Evolutionary conservation across 2,113 vertebrate species (phyloP), one percentile per base, ranked within the genome.

Genomic region (Corythoichthys haematopterus): DNA sequence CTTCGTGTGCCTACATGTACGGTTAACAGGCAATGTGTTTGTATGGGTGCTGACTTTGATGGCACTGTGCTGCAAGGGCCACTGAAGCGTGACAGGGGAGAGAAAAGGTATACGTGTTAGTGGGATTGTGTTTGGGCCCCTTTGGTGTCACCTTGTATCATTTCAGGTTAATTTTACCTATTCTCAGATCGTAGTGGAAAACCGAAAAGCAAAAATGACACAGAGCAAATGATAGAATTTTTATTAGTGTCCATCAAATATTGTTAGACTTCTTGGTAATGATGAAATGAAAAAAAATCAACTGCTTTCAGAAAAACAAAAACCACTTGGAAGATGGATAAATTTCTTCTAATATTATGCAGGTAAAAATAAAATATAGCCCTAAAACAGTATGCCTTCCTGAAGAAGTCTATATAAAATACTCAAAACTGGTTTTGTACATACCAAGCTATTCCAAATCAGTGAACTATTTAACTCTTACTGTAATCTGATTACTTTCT

Each of bases 71-170:
- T 84, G 80, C 76, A 37, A 84, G 79, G 77, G 62, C 76, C 80
- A 78, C 85, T 80, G 79, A 84, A 73, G 83, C 86, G 53, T 83
- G 81, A 84, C 76, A 68, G 75, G 60, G 40, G 70, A 47, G 68
- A 20, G 61, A 55, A 4, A 38, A 56, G 53, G 62, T 52, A 51
- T 14, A 48, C 20, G 61, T 60, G 79, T 68, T 76, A 66, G 70
- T 59, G 75, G 70, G 74, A 70, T 79, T 78, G 79, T 71, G 61
- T 66, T 78, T 67, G 28, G 48, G 76, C 64, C 59, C 66, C 76
- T 86, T 79, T 87, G 83, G 88, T 90, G 88, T 90, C 87, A 87
- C 85, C 88, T 88, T 88, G 87, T 90, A 90, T 90, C 84, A 90
- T 87, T 90, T 85, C 88, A 90, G 80, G 81, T 79, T 90, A 88